phyloP scores from a whole-genome alignment of 2,797 vertebrate species.

The Adelosebastes latens region DNA sequence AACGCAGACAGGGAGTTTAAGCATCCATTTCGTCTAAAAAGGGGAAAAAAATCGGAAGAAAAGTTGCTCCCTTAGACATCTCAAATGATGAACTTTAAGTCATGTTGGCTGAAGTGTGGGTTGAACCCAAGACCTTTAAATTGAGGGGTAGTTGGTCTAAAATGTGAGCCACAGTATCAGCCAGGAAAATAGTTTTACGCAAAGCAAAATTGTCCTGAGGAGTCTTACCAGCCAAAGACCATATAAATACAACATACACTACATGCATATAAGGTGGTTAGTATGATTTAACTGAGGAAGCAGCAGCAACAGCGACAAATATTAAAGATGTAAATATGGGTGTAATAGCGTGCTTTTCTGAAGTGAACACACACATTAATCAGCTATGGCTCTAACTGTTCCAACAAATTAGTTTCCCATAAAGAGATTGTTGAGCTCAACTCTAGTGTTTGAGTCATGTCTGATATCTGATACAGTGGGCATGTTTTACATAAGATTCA shows the following conservation, averaged over 20 bases:
- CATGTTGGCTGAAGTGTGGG: not conserved
- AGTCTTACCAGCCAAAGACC: not conserved
- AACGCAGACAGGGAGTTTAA: not conserved
- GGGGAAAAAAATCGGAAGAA: not conserved
- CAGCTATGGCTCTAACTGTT: not conserved
- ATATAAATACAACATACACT: not conserved
- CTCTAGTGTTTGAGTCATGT: not conserved
- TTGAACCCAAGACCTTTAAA: not conserved
- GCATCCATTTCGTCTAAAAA: not conserved
- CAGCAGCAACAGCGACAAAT: not conserved
- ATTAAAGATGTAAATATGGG: not conserved
- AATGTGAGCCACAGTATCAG: not conserved
- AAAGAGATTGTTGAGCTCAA: not conserved
- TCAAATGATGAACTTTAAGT: not conserved
- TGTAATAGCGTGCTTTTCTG: not conserved
- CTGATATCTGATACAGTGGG: not conserved
- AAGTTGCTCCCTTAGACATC: not conserved
- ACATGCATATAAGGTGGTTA: not conserved
- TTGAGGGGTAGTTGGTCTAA: not conserved
- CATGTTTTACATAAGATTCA: constrained; percentile 15
- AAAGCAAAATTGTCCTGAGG: not conserved
- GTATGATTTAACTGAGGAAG: not conserved
- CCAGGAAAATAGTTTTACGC: not conserved
- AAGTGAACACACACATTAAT: not conserved
- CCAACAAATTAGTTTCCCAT: not conserved